Evolutionary conservation across 2,113 vertebrate species (phyloP), one percentile per base, ranked within the genome.

Genomic region (Otolemur garnettii): DNA sequence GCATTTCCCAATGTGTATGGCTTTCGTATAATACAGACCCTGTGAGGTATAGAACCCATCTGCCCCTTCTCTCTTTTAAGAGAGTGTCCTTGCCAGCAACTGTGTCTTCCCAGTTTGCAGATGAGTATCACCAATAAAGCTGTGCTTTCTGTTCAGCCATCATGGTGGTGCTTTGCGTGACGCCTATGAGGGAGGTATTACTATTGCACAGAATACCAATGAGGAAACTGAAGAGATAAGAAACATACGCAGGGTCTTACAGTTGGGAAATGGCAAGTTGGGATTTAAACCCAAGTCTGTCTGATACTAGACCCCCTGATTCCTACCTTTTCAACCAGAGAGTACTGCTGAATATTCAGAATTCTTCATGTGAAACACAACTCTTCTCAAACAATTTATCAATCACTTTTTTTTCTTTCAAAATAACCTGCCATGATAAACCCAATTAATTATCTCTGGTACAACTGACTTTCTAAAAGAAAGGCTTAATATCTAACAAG

Each of bases 401-500:
- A n/a, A 21, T 35, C 28, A 2, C 64, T n/a, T 72, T 84, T 55
- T 14, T 75, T n/a, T 84, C 79, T 59, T 53, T 13, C 26, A 55
- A 64, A 90, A 90, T 96, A 22, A 88, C n/a, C 19, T 59, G 69
- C 64, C 82, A 72, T 50, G 21, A 90, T 69, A 79, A 95, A 72
- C 10, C 60, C 71, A 96, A 97, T 90, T 55, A 74, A 77, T 93
- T 57, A 94, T 59, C 62, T 84, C 42, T 64, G 59, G 24, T 94
- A 92, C 14, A 91, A 96, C 91, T 88, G 50, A 88, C 35, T 88
- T 83, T 79, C 38, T 86, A 88, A 96, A 85, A 22, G 50, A 82
- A 92, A 94, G 66, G 45, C 3, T 89, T 87, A 55, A 64, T 71
- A 82, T 17, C 55, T 17, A 91, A 28, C 75, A 35, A 88, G 53